These are phyloP conservation scores for Aptenodytes patagonicus DNA, from an alignment of 2,113 vertebrate species.

Conservation along the genomic window DNA sequence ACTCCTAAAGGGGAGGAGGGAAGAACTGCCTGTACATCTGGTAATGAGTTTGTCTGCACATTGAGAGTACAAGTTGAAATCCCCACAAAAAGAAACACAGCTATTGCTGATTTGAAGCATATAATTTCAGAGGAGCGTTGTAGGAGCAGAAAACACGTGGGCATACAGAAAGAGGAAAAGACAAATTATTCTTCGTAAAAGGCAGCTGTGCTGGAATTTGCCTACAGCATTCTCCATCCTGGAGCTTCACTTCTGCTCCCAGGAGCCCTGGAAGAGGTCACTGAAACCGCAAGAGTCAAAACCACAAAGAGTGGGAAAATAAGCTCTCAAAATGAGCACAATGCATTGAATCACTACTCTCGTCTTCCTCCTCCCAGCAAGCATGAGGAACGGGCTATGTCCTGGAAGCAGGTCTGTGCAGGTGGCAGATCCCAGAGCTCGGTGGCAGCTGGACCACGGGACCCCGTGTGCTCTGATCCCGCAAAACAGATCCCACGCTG, in stretches of 20 bases:
- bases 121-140: conserved; percentile 23
- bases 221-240: neutral
- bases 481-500: neutral
- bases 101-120: neutral
- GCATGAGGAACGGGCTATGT: rapidly evolving
- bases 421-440: neutral
- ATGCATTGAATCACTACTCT: neutral
- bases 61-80: neutral
- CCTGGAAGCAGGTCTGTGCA: neutral
- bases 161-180: conserved; percentile 7
- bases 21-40: neutral
- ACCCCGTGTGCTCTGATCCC: neutral
- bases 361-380: neutral
- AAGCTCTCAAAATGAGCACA: neutral
- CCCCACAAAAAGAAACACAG: neutral
- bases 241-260: neutral
- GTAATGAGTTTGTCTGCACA: neutral
- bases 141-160: conserved; percentile 20
- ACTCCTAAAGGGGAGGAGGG: neutral
- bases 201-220: neutral
- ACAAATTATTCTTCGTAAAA: neutral
- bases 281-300: neutral
- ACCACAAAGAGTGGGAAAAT: neutral
- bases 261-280: neutral
- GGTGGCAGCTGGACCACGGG: neutral